Conservation (phyloP, 2,888 invertebrate genomes). For the Acholoe squamosa region DNA sequence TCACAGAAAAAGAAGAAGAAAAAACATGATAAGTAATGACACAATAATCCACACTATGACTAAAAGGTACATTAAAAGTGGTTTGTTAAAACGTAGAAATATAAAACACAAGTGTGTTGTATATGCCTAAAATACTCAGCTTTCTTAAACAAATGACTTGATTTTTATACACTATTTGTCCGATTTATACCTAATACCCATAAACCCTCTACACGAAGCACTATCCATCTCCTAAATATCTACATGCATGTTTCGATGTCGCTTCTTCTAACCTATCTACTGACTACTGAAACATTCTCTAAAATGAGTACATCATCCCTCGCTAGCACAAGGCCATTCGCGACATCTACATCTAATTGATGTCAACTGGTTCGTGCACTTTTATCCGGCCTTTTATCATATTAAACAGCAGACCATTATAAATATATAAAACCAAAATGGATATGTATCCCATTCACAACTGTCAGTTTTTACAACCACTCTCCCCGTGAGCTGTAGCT, state of each 20-base stretch:
- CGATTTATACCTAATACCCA: background rate
- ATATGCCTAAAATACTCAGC: background rate
- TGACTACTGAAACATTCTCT: background rate
- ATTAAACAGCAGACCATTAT: background rate
- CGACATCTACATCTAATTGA: background rate
- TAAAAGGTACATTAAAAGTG: background rate
- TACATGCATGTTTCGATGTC: background rate
- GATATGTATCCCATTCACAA: background rate
- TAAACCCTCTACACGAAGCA: background rate
- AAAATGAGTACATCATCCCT: background rate
- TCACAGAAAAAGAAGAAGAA: background rate
- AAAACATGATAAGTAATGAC: background rate
- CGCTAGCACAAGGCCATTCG: background rate
- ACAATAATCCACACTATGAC: conserved; percentile 11
- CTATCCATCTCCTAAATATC: background rate
- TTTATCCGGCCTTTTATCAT: background rate
- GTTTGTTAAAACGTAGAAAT: background rate
- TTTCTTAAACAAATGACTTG: background rate
- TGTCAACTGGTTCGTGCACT: background rate
- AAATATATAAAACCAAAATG: background rate
- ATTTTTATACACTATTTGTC: background rate
- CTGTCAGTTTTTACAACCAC: background rate
- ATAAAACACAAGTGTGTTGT: background rate
- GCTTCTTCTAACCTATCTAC: background rate
- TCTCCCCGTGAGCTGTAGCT: background rate